Base-by-base conservation (phyloP, 2,888 invertebrate genomes). In the Tetragonula carbonaria region DNA sequence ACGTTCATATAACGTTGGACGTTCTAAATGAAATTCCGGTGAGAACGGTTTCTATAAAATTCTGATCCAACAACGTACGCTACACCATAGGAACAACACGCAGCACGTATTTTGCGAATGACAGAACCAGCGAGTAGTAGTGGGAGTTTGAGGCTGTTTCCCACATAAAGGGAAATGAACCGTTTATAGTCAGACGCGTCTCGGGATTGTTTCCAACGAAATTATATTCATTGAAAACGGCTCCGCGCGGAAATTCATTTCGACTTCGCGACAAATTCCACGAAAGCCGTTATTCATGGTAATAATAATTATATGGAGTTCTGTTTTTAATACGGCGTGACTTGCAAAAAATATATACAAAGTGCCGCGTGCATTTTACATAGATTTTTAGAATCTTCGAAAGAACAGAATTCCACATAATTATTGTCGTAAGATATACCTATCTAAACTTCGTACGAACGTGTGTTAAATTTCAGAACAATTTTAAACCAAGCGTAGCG, bases 1-100 rank as follows among this genome's bases (percentile, higher is more conserved):
- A 74, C 38, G 74, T 55, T 66, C 53, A 23, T 13, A 23, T 2
- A 74, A 74, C 45, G 38, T 38, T 38, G 66, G 33, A n/a, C 38
- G 53, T 38, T 33, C 51, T 38, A 65, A 74, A 74, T 72, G 59
- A 50, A 50, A 50, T 62, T 73, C 21, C 21, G 2, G 38, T 3
- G 23, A 28, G 55, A 8, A 45, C 23, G 45, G 55, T 66, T 55
- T 38, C 45, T 23, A 21, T 2, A 11, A 55, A 55, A 66, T 18
- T 66, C 63, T 33, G 50, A 51, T 63, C 51, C 74, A 51, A 50
- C 28, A 28, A 28, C 28, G 28, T 63, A 74, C 51, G n/a, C 28
- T 50, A 16, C 38, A 4, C 28, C 14, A 28, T 28, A 28, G 28
- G 16, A 63, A 63, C 23, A 73, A 73, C 50, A 21, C 28, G 50